Evolutionary conservation across 2,797 vertebrate genomes (phyloP), one percentile per base, ranked within the genome.

Genomic region (Psittacula derbiana): DNA sequence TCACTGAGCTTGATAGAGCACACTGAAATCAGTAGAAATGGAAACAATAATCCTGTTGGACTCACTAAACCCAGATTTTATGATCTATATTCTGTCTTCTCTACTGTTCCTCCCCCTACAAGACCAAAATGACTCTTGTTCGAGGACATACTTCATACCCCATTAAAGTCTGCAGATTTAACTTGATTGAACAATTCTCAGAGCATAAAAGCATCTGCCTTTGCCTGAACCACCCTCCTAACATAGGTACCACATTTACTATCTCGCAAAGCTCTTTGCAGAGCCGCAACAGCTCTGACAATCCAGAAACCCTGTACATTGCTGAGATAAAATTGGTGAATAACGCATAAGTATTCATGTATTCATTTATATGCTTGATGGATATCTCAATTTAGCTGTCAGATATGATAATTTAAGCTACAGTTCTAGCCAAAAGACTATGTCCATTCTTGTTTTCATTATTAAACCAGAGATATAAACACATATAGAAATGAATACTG

Each of bases 311-410:
- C 52, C 38, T 46, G 67, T 72, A 67, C 33, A 88, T 27, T 43
- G 46, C 20, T 0, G 0, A 89, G 71, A 71, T 61, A 82, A 80
- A 94, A 67, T 33, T 74, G 30, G 71, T 92, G 83, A 91, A 90
- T 92, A 92, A 92, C 46, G 0, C 73, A 90, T 31, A 47, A 90
- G 33, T 71, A 61, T 94, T 87, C 64, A 53, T 65, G 40, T 86
- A 82, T 84, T 93, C 79, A 86, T 93, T 94, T 75, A 38, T 67
- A 75, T 71, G 38, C 33, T 82, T 80, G 90, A 85, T 90, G 53
- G 43, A 73, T 88, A 86, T 72, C 74, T 89, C 88, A 94, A 86
- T 95, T 95, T 90, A 88, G 46, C 73, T 91, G 76, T 86, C 88
- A 94, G 80, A 67, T 79, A 23, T 40, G 65, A 88, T 84, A 84